Percentiles rank a stretch among this genome's conserved stretches.
Evolutionary conservation across 2,888 invertebrate species (phyloP).

Genomic region (Temnothorax rugatulus): DNA sequence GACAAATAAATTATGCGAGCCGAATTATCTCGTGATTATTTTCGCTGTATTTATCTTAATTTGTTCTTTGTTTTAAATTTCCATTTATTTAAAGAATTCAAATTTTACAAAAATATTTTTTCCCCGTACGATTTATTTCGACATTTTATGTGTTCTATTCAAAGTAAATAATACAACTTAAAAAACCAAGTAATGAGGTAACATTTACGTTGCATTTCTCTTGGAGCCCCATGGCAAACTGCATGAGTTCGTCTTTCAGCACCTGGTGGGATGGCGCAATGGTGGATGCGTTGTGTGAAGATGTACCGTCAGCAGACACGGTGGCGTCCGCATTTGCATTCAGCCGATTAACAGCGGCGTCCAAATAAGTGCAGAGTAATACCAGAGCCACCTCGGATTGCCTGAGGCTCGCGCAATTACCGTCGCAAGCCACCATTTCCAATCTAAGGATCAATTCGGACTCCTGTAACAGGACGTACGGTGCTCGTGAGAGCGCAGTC

Average conservation of each 20-base stretch:
- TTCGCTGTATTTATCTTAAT: not conserved
- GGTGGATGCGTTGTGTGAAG: constrained; percentile 71
- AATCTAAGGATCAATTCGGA: constrained; percentile 90
- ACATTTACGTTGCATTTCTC: constrained; percentile 90
- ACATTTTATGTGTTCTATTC: not conserved
- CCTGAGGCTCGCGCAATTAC: constrained; percentile 91
- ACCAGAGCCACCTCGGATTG: constrained; percentile 93
- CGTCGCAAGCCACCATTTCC: constrained; percentile 92
- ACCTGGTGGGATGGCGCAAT: constrained; percentile 87
- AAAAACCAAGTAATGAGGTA: not conserved
- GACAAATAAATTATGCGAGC: not conserved
- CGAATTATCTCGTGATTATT: not conserved
- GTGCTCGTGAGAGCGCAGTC: not conserved
- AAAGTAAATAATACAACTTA: not conserved
- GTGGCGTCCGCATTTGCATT: constrained; percentile 82
- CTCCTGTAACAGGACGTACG: constrained; percentile 85
- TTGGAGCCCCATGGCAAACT: constrained; percentile 91
- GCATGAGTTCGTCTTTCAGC: constrained; percentile 88
- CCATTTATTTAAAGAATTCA: not conserved
- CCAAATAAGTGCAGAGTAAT: constrained; percentile 91
- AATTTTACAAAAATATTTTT: not conserved
- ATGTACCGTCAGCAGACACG: constrained; percentile 68
- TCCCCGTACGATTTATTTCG: not conserved
- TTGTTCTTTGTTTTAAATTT: not conserved
- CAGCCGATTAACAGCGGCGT: constrained; percentile 86